Evolutionary conservation across 2,797 vertebrate genomes (phyloP).

Genomic region (Notolepis coatsorum): DNA sequence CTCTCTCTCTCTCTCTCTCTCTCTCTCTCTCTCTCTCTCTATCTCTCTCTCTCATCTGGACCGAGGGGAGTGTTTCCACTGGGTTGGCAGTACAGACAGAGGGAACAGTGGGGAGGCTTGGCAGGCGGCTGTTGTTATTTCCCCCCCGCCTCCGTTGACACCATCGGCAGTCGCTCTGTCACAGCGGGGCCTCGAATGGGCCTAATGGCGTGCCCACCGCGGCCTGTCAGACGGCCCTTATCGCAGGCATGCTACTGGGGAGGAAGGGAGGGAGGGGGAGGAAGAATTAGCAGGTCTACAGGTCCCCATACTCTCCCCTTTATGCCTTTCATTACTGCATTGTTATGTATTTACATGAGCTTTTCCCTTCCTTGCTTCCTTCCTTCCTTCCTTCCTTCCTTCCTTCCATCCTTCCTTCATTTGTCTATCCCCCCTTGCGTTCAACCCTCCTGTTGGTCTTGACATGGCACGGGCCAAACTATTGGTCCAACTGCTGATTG

Average conservation of each 20-base stretch:
- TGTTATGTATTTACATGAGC: conserved; percentile 12
- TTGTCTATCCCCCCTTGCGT: background rate
- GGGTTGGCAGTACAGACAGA: conserved; percentile 62
- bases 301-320: no score
- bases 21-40: conserved; percentile 60
- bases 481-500: conserved; percentile 28
- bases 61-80: conserved; percentile 75
- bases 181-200: conserved; percentile 38
- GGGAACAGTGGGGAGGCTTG: conserved; percentile 69
- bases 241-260: conserved; percentile 40
- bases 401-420: background rate
- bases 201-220: conserved; percentile 52
- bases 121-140: conserved; percentile 77
- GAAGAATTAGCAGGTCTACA: no score
- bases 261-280: conserved; percentile 4
- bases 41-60: conserved; percentile 67
- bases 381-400: conserved; percentile 20
- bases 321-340: conserved; percentile 2
- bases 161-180: conserved; percentile 73
- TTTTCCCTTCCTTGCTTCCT: background rate
- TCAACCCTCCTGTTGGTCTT: conserved; percentile 11
- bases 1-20: conserved; percentile 51
- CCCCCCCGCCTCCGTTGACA: conserved; percentile 75
- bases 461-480: conserved; percentile 20
- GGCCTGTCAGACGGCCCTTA: conserved; percentile 56